Evolutionary conservation across 2,113 vertebrate genomes (phyloP).

Genomic region (Hyperoodon ampullatus): DNA sequence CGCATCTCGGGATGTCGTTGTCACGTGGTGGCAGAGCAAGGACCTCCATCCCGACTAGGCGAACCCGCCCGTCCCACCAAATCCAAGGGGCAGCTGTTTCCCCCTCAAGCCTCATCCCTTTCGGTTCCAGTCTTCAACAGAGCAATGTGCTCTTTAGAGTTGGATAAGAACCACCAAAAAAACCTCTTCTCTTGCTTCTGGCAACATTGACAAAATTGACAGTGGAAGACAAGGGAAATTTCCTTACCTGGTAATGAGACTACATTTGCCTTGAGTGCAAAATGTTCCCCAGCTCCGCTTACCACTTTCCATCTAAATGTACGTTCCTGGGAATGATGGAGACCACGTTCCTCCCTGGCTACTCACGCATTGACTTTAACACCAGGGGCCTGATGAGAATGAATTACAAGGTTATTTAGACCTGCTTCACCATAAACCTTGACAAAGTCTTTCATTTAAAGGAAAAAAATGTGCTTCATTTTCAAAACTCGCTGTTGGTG

Average conservation of each 20-base stretch:
- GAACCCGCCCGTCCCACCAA: background rate
- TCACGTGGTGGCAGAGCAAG: rapidly evolving
- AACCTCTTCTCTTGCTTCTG: no score
- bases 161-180: background rate
- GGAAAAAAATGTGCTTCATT: background rate
- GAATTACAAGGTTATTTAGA: background rate
- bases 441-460: constrained; percentile 33
- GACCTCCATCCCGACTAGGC: background rate
- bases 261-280: background rate
- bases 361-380: background rate
- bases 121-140: background rate
- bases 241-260: background rate
- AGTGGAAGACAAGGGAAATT: background rate
- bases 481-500: background rate
- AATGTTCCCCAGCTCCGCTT: background rate
- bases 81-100: background rate
- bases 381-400: background rate
- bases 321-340: background rate
- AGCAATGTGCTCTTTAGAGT: no score
- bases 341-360: rapidly evolving
- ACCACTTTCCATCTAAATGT: background rate
- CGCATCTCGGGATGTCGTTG: rapidly evolving
- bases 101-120: background rate
- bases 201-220: background rate
- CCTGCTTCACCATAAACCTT: background rate